phyloP scores from a whole-genome alignment of 2,797 vertebrate genomes.

The Saxicola maurus region DNA sequence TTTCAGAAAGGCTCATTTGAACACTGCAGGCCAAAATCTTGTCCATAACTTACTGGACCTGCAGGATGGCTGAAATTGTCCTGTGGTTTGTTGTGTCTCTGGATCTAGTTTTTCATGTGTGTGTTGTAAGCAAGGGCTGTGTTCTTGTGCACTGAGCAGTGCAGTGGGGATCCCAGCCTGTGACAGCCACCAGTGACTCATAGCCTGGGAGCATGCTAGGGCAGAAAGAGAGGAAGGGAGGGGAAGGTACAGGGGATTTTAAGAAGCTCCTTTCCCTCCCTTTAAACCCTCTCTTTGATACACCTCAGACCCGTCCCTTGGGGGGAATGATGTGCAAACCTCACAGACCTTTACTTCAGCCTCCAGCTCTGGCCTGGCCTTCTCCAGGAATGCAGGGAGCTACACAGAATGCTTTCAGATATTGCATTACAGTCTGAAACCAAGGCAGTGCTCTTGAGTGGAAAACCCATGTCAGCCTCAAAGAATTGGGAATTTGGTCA shows the following conservation, averaged over 20 bases:
- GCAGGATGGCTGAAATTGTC: background rate
- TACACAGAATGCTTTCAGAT: slow-evolving; percentile 26
- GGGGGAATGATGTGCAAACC: background rate
- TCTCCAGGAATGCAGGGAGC: slow-evolving; percentile 30
- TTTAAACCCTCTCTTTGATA: slow-evolving; percentile 37
- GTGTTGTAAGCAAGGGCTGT: background rate
- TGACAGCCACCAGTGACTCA: slow-evolving; percentile 9
- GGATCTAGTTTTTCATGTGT: background rate
- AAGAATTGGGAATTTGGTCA: slow-evolving; percentile 41
- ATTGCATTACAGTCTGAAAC: slow-evolving; percentile 15
- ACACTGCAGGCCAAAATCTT: background rate
- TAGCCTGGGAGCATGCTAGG: background rate
- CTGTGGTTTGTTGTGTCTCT: background rate
- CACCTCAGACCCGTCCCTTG: background rate
- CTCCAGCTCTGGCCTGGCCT: background rate
- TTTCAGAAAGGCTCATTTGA: background rate
- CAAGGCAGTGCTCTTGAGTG: slow-evolving; percentile 2
- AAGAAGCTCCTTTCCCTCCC: background rate
- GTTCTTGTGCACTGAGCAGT: background rate
- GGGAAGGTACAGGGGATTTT: slow-evolving; percentile 1
- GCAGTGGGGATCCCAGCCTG: background rate
- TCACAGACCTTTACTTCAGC: background rate
- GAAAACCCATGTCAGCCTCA: slow-evolving; percentile 53
- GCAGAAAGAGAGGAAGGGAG: slow-evolving; percentile 39
- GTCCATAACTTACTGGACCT: background rate